phyloP scores from a whole-genome alignment of 2,797 vertebrate species.

The Telmatherina bonti region DNA sequence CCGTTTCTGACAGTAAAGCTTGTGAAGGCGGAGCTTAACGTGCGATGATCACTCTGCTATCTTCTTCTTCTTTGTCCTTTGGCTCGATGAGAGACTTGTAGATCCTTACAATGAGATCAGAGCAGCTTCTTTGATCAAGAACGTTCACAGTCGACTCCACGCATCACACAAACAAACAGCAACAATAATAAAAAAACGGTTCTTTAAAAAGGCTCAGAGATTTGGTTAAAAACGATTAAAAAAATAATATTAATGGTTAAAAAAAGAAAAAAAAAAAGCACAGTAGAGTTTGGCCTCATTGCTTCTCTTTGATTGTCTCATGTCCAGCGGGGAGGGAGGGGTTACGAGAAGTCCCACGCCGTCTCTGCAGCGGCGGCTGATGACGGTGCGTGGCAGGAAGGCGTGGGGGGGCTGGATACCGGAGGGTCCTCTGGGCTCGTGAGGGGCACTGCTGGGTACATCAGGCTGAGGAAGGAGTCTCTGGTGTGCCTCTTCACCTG shows the following conservation, averaged over 20 bases:
- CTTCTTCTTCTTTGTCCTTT: not conserved
- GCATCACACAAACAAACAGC: constrained; percentile 30
- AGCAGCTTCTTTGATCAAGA: constrained; percentile 64
- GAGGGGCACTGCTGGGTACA: constrained; percentile 89
- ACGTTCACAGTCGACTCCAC: constrained; percentile 57
- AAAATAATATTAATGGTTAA: no score
- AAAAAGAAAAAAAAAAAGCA: no score
- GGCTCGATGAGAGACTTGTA: not conserved
- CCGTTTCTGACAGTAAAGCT: not conserved
- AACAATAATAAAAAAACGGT: constrained; percentile 59
- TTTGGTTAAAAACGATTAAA: constrained; percentile 41
- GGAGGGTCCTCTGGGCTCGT: constrained; percentile 78
- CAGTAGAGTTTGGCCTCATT: constrained; percentile 73
- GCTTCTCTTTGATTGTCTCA: constrained; percentile 73
- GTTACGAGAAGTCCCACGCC: constrained; percentile 84
- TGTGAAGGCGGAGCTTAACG: constrained; percentile 24
- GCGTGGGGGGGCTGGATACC: constrained; percentile 67
- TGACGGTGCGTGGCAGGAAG: constrained; percentile 61
- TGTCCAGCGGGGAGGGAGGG: constrained; percentile 50
- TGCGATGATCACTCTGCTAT: no score
- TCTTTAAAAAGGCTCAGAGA: constrained; percentile 64
- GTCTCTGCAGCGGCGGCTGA: constrained; percentile 53
- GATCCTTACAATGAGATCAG: constrained; percentile 22
- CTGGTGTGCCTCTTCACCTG: constrained; percentile 91
- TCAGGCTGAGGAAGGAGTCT: constrained; percentile 89